A percentile compares a stretch with the other conserved stretches of the same genome.
Evolutionary conservation across 2,113 vertebrate genomes (phyloP).

Genomic region (Ameiurus melas): DNA sequence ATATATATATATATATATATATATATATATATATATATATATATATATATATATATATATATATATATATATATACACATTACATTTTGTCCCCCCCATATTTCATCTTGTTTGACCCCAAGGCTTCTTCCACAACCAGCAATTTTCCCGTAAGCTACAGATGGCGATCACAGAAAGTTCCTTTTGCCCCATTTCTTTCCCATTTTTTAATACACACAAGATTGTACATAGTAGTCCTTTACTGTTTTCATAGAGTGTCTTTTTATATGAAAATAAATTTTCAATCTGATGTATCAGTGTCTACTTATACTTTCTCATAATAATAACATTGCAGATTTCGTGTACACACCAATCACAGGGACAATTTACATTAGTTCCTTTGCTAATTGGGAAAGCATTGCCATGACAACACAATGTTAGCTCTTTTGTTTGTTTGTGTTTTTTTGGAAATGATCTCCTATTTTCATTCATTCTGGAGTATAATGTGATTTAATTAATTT

Average conservation of each 20-base stretch:
- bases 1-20: neutral
- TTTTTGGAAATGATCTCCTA: neutral
- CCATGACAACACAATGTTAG: neutral
- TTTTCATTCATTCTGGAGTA: neutral
- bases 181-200: slow-evolving; percentile 42
- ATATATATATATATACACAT: neutral
- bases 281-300: slow-evolving; percentile 64
- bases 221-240: slow-evolving; percentile 78
- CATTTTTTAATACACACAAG: slow-evolving; percentile 72
- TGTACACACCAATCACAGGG: neutral
- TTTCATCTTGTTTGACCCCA: slow-evolving; percentile 28
- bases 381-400: neutral
- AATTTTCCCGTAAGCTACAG: slow-evolving; percentile 35
- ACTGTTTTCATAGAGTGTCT: slow-evolving; percentile 79
- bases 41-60: neutral
- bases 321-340: neutral
- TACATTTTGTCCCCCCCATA: neutral
- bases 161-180: slow-evolving; percentile 39
- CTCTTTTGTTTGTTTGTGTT: too few relatives aligned
- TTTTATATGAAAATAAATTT: slow-evolving; percentile 81
- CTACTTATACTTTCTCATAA: neutral
- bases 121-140: slow-evolving; percentile 29
- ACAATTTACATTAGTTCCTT: neutral
- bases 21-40: slow-evolving; percentile 10
- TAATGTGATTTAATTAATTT: neutral